These are phyloP conservation scores for Ictidomys tridecemlineatus DNA, from an alignment of 2,113 vertebrate species.

Conservation along the genomic window DNA sequence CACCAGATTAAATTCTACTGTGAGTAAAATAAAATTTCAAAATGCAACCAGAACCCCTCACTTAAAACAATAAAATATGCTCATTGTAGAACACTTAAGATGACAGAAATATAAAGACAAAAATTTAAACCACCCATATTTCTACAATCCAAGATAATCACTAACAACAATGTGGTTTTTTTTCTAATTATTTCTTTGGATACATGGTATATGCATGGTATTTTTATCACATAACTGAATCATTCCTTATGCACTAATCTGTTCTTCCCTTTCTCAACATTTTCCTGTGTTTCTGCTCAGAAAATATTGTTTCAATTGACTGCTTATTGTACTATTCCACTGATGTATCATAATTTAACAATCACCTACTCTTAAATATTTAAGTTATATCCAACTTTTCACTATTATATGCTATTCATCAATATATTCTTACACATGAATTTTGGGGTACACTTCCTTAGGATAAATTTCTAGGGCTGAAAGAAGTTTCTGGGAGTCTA, in stretches of 20 bases:
- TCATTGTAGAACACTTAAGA: neutral
- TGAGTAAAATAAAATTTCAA: constrained; percentile 48
- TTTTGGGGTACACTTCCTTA: neutral
- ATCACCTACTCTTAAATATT: neutral
- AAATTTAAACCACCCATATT: neutral
- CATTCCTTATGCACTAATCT: neutral
- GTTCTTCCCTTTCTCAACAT: neutral
- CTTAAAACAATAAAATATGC: neutral
- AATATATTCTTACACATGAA: neutral
- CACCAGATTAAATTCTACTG: neutral
- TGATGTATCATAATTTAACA: neutral
- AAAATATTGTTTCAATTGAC: constrained; percentile 14
- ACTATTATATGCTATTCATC: constrained; percentile 5
- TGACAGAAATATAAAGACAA: constrained; percentile 50
- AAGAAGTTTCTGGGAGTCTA: neutral
- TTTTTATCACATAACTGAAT: neutral
- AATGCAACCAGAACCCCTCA: neutral
- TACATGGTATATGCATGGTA: neutral
- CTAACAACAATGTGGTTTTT: neutral
- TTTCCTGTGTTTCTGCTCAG: neutral
- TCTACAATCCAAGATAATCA: neutral
- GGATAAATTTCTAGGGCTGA: constrained; percentile 5
- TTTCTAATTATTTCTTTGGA: constrained; percentile 11
- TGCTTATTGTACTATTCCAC: neutral
- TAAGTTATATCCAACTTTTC: neutral